phyloP scores from a whole-genome alignment of 2,797 vertebrate species.

The Merluccius polli region DNA sequence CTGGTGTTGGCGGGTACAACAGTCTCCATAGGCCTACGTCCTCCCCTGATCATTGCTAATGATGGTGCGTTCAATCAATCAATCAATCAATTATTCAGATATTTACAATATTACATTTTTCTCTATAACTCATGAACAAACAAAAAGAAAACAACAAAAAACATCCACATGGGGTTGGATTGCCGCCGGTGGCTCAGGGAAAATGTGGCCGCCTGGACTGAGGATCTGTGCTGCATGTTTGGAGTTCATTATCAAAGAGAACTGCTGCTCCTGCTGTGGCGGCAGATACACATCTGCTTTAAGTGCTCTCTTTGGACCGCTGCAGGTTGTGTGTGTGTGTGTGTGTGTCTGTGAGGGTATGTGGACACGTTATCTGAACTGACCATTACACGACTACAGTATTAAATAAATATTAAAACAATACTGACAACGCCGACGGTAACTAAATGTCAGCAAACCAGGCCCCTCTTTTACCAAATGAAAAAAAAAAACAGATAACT shows the following conservation, averaged over 20 bases:
- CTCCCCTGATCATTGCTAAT: too few relatives aligned
- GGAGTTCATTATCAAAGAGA: constrained; percentile 45
- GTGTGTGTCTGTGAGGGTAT: constrained; percentile 9
- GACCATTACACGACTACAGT: constrained; percentile 23
- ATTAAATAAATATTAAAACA: constrained; percentile 10
- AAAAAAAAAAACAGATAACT: too few relatives aligned
- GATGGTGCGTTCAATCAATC: too few relatives aligned
- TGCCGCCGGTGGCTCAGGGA: constrained; percentile 2
- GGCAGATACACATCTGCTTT: constrained; percentile 57
- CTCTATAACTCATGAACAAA: too few relatives aligned
- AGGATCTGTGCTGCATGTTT: constrained; percentile 19
- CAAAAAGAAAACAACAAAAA: too few relatives aligned
- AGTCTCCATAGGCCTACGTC: too few relatives aligned
- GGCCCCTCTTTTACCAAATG: background rate
- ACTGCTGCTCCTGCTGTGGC: constrained; percentile 43
- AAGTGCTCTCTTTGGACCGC: constrained; percentile 44
- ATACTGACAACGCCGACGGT: constrained; percentile 4
- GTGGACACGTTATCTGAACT: background rate
- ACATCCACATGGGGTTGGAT: constrained; percentile 9
- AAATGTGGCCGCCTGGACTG: constrained; percentile 10
- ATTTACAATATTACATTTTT: too few relatives aligned
- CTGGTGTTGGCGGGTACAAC: too few relatives aligned
- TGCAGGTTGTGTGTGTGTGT: constrained; percentile 29
- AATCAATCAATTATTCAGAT: too few relatives aligned
- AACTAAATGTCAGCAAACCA: background rate